These are phyloP conservation scores for Propithecus coquereli DNA, from an alignment of 2,113 vertebrate species.

Conservation along the genomic window DNA sequence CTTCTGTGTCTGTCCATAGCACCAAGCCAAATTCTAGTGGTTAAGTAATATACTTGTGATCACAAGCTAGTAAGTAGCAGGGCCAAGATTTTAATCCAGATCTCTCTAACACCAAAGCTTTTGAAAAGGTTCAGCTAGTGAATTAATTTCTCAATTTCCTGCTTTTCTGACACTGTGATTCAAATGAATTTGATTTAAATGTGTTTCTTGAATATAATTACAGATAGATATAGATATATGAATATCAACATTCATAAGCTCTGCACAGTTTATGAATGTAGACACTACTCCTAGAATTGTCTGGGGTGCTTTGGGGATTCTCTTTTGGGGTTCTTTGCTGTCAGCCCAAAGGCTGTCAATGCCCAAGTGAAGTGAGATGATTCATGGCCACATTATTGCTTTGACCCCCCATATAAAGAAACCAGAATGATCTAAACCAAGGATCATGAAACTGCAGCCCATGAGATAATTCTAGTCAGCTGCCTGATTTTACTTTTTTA, in stretches of 20 bases:
- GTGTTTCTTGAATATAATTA: not conserved
- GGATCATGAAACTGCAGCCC: not conserved
- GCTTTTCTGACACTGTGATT: constrained; percentile 12
- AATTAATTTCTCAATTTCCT: constrained; percentile 30
- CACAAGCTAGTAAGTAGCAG: constrained; percentile 12
- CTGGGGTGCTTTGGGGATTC: not conserved
- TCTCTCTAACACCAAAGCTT: not conserved
- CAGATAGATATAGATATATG: not conserved
- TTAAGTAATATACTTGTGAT: not conserved
- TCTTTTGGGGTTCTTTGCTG: not conserved
- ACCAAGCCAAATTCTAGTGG: not conserved
- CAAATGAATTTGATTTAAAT: constrained; percentile 7
- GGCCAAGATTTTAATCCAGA: not conserved
- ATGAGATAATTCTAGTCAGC: not conserved
- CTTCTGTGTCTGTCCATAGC: not conserved
- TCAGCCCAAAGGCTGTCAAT: not conserved
- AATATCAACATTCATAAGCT: not conserved
- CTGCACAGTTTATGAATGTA: not conserved
- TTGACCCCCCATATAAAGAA: not conserved
- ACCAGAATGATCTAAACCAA: not conserved
- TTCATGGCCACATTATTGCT: not conserved
- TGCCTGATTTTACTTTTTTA: constrained; percentile 17
- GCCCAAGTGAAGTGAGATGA: not conserved
- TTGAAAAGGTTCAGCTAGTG: not conserved
- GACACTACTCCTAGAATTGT: not conserved